Evolutionary conservation across 2,113 vertebrate species (phyloP).

Genomic region (Platichthys flesus): DNA sequence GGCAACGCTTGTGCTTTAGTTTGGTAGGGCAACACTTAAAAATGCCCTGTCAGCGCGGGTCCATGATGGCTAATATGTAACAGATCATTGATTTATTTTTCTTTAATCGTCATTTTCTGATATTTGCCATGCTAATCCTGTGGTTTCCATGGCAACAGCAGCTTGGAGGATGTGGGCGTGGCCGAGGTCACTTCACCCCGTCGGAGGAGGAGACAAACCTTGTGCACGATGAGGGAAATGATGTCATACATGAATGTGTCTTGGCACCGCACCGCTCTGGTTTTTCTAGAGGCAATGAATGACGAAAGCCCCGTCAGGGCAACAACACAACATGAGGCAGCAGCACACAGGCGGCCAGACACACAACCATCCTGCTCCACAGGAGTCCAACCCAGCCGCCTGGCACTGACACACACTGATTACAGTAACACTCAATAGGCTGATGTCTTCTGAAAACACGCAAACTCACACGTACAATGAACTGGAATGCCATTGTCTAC

Average conservation of each 20-base stretch:
- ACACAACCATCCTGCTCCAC: constrained; percentile 48
- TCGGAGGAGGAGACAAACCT: constrained; percentile 13
- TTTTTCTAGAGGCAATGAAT: constrained; percentile 47
- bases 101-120: background rate
- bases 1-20: background rate
- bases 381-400: constrained; percentile 51
- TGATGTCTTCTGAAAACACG: constrained; percentile 57
- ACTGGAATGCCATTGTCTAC: constrained; percentile 80
- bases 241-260: constrained; percentile 32
- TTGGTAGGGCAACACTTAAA: background rate
- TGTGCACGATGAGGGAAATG: constrained; percentile 22
- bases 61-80: background rate
- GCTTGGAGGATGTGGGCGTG: constrained; percentile 42
- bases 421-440: constrained; percentile 62
- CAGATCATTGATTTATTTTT: background rate
- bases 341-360: constrained; percentile 3
- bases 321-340: constrained; percentile 32
- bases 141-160: constrained; percentile 34
- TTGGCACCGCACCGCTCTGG: constrained; percentile 34
- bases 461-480: constrained; percentile 54
- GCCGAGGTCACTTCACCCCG: constrained; percentile 51
- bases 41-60: background rate
- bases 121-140: background rate
- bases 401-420: constrained; percentile 47
- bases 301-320: constrained; percentile 40